phyloP scores from a whole-genome alignment of 30 jellyfish, hydroid and myxozoan genomes.

The Hydra vulgaris region DNA sequence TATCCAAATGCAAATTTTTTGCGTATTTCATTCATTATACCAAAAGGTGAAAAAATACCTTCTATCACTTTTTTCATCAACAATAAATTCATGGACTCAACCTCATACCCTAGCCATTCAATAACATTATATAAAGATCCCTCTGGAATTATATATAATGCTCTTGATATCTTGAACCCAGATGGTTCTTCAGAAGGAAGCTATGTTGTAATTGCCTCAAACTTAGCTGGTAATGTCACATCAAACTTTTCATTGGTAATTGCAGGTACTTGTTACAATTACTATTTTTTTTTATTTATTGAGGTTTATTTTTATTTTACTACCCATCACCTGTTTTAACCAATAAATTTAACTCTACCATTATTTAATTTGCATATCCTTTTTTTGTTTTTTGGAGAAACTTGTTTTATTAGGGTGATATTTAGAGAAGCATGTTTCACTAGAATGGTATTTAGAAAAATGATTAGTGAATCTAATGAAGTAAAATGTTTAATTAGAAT shows the following conservation, averaged over 20 bases:
- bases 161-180: slow-evolving; percentile 21
- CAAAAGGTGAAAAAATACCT: slow-evolving; percentile 14
- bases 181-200: background rate
- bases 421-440: too few relatives aligned
- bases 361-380: background rate
- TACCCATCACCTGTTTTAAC: too few relatives aligned
- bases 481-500: too few relatives aligned
- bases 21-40: slow-evolving; percentile 20
- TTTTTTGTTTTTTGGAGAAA: background rate
- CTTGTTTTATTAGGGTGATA: too few relatives aligned
- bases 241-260: background rate
- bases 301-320: too few relatives aligned
- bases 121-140: slow-evolving; percentile 16
- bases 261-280: slow-evolving; percentile 17
- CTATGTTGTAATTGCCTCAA: slow-evolving; percentile 3
- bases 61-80: background rate
- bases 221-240: slow-evolving; percentile 8
- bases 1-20: slow-evolving; percentile 2
- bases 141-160: slow-evolving; percentile 8
- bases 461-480: too few relatives aligned
- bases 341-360: too few relatives aligned
- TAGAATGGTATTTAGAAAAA: too few relatives aligned
- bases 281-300: too few relatives aligned
- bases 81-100: background rate
- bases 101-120: background rate